Conservation (phyloP, 2,888 invertebrate genomes). For the Phortica okadai region DNA sequence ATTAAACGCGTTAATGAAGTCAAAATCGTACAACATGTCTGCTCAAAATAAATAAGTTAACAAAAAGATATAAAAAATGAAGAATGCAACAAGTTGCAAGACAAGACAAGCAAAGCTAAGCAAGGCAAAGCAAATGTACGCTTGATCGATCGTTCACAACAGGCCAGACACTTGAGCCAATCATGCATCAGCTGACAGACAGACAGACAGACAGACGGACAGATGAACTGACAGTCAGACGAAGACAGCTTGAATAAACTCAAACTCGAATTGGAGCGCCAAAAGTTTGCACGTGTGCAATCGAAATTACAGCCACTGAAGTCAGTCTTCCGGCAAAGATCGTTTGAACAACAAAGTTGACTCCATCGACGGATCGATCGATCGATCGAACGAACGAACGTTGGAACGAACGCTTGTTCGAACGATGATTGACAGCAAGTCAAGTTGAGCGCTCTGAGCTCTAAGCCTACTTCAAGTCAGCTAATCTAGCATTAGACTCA, state of each 20-base stretch:
- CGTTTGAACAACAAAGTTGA: conserved; percentile 9
- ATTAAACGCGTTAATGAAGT: conserved; percentile 36
- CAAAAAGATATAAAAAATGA: neutral
- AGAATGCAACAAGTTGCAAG: conserved; percentile 14
- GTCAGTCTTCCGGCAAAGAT: conserved; percentile 25
- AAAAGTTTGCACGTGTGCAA: conserved; percentile 31
- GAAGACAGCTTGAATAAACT: neutral
- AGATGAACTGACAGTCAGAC: neutral
- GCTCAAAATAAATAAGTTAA: neutral
- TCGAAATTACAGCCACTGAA: neutral
- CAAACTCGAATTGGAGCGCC: neutral
- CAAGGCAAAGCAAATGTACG: neutral
- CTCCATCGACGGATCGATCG: conserved; percentile 2
- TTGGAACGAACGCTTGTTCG: neutral
- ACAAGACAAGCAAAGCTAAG: neutral
- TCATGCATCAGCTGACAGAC: conserved; percentile 17
- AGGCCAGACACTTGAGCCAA: conserved; percentile 15
- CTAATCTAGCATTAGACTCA: neutral
- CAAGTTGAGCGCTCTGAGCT: neutral
- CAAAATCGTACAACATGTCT: conserved; percentile 6
- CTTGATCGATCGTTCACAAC: conserved; percentile 20
- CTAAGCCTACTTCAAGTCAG: neutral
- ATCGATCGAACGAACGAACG: neutral
- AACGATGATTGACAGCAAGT: conserved; percentile 28
- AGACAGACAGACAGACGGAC: conserved; percentile 18